Evolutionary conservation across 1,140 invertebrate genomes (phyloP).

Genomic region (Archivesica marissinica): DNA sequence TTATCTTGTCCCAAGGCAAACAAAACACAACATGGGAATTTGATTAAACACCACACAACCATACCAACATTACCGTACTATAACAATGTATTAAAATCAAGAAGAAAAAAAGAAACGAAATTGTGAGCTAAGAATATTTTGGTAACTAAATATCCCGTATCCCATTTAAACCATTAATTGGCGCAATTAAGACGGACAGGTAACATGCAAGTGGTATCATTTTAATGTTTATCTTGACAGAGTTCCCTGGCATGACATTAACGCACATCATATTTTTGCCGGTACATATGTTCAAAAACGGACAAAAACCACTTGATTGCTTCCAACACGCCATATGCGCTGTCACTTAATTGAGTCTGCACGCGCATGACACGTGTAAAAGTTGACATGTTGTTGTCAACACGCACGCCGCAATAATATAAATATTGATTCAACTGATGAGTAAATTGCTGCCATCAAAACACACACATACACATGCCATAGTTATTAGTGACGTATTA

Average conservation of each 20-base stretch:
- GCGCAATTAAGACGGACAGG: background rate
- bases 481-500: no score
- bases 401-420: background rate
- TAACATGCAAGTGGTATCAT: background rate
- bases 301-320: background rate
- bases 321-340: background rate
- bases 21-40: no score
- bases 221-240: background rate
- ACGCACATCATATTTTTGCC: background rate
- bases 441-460: conserved; percentile 8
- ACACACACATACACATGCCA: no score
- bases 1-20: no score
- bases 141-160: no score
- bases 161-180: no score
- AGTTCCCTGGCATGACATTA: background rate
- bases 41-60: no score
- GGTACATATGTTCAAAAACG: conserved; percentile 23
- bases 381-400: conserved; percentile 25
- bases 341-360: background rate
- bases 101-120: no score
- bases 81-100: no score
- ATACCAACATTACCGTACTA: no score
- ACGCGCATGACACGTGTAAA: conserved; percentile 21
- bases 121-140: no score
- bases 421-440: conserved; percentile 13